phyloP scores from a whole-genome alignment of 2,113 vertebrate genomes.

The Paedocypris sp. region DNA sequence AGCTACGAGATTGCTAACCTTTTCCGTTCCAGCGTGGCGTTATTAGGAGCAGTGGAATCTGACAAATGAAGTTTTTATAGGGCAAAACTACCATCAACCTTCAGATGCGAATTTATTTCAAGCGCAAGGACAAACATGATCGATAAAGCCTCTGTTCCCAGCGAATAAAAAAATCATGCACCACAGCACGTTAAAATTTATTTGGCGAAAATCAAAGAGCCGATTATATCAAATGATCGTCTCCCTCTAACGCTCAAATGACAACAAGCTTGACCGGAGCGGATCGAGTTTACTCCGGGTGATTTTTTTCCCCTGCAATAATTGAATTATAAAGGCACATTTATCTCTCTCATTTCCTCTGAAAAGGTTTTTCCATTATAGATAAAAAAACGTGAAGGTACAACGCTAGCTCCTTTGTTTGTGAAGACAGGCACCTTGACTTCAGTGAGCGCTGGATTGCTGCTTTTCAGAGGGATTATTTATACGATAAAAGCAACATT shows the following conservation, averaged over 20 bases:
- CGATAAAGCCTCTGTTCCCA: not conserved
- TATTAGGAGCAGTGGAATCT: too few relatives aligned
- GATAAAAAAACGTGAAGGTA: constrained; percentile 30
- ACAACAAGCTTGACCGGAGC: not conserved
- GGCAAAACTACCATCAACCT: constrained; percentile 22
- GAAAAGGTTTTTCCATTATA: constrained; percentile 30
- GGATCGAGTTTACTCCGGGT: not conserved
- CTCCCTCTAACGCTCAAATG: not conserved
- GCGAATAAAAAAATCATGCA: not conserved
- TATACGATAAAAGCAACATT: not conserved
- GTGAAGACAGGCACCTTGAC: constrained; percentile 11
- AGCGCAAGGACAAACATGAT: not conserved
- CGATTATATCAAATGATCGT: not conserved
- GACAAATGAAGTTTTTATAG: constrained; percentile 26
- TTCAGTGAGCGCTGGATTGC: constrained; percentile 11
- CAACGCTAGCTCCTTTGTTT: constrained; percentile 6
- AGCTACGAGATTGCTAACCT: too few relatives aligned
- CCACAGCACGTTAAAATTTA: not conserved
- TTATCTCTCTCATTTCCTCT: constrained; percentile 35
- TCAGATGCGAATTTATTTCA: constrained; percentile 22
- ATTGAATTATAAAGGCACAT: constrained; percentile 34
- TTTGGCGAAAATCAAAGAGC: not conserved
- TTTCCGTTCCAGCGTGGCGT: too few relatives aligned
- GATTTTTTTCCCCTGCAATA: constrained; percentile 22
- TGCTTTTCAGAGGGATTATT: not conserved